Percentiles rank a stretch among this genome's conserved stretches.
These are phyloP conservation scores for Neopipo cinnamomea DNA, from an alignment of 2,113 vertebrate species.

Conservation along the genomic window DNA sequence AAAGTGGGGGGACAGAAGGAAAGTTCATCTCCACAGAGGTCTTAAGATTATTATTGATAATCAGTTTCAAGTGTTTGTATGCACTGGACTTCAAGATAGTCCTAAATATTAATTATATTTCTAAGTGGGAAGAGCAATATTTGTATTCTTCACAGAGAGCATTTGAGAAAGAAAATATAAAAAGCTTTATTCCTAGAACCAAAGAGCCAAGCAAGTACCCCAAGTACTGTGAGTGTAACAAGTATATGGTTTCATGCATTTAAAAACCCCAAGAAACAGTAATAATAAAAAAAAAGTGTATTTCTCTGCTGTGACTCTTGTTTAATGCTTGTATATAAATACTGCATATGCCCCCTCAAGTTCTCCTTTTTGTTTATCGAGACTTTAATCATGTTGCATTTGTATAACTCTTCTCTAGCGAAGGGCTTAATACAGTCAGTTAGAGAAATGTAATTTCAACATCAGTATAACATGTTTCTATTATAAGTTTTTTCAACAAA, in stretches of 20 bases:
- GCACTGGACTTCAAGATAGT: background rate
- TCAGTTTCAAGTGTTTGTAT: background rate
- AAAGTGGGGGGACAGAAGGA: background rate
- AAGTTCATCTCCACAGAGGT: background rate
- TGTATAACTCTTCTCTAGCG: conserved; percentile 17
- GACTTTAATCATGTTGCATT: conserved; percentile 28
- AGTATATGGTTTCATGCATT: background rate
- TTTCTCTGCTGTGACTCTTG: background rate
- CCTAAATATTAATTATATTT: background rate
- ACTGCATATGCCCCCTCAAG: background rate
- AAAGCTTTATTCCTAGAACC: background rate
- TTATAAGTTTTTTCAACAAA: conserved; percentile 35
- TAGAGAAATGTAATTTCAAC: conserved; percentile 23
- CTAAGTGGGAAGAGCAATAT: background rate
- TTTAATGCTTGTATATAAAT: conserved; percentile 33
- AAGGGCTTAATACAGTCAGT: conserved; percentile 22
- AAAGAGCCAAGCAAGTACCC: background rate
- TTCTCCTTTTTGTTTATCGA: conserved; percentile 17
- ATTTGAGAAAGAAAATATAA: background rate
- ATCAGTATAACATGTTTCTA: conserved; percentile 16
- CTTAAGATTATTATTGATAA: background rate
- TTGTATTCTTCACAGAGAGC: background rate
- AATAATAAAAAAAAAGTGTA: background rate
- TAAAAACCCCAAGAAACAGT: background rate
- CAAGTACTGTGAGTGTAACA: background rate